These are phyloP conservation scores for Cantharis flavilabris DNA, from an alignment of 2,888 invertebrate genomes.

Conservation along the genomic window DNA sequence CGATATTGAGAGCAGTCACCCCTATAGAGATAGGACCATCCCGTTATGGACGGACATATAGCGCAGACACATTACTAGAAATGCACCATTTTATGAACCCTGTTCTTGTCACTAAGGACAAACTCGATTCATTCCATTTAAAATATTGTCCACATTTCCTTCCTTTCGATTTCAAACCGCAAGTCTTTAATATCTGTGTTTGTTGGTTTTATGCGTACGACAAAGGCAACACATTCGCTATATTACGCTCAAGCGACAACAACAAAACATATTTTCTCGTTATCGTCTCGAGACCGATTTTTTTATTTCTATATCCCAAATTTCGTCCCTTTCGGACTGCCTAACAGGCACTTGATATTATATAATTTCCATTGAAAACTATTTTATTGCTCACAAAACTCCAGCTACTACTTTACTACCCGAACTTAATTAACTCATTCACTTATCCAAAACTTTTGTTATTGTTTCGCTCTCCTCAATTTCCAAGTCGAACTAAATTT, in stretches of 20 bases:
- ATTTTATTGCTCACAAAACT: neutral
- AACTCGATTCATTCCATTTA: conserved; percentile 28
- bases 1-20: conserved; percentile 29
- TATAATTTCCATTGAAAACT: neutral
- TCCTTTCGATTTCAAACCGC: conserved; percentile 21
- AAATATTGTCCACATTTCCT: conserved; percentile 18
- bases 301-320: conserved; percentile 3
- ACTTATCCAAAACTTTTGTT: neutral
- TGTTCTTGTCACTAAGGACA: conserved; percentile 31
- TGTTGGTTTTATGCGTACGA: conserved; percentile 20
- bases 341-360: neutral
- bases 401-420: neutral
- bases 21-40: conserved; percentile 28
- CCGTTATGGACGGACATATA: conserved; percentile 37
- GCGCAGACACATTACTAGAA: conserved; percentile 45
- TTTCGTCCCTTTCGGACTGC: neutral
- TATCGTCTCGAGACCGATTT: conserved; percentile 8
- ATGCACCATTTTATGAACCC: conserved; percentile 38
- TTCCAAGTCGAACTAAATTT: neutral
- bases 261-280: conserved; percentile 17
- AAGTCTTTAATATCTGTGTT: conserved; percentile 18
- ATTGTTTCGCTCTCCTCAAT: neutral
- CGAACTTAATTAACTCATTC: neutral
- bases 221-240: conserved; percentile 1
- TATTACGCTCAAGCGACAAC: conserved; percentile 1